Conservation (phyloP, 2,797 vertebrate genomes). For the Botia kubotai region DNA sequence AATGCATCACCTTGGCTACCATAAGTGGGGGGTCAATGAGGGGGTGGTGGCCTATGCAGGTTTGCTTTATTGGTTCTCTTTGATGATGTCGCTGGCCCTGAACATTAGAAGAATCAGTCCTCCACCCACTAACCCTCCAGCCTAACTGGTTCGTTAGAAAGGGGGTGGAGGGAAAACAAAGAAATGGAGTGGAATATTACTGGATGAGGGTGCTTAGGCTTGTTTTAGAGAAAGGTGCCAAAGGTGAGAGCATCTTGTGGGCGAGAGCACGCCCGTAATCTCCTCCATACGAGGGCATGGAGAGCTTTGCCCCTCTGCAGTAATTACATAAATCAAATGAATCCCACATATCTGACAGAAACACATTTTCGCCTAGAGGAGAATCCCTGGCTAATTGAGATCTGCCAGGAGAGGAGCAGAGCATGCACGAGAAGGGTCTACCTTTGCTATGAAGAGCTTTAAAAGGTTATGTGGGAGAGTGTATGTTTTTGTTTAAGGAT, state of each 20-base stretch:
- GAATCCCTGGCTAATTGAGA: constrained; percentile 85
- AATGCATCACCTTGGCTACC: constrained; percentile 74
- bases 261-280: constrained; percentile 82
- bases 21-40: constrained; percentile 73
- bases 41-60: constrained; percentile 64
- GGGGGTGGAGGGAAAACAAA: constrained; percentile 59
- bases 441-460: constrained; percentile 76
- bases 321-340: constrained; percentile 86
- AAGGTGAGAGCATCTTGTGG: constrained; percentile 84
- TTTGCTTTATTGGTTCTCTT: constrained; percentile 72
- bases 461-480: constrained; percentile 63
- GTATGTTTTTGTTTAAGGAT: constrained; percentile 54
- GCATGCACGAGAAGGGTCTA: constrained; percentile 75
- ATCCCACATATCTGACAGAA: constrained; percentile 85
- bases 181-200: constrained; percentile 63
- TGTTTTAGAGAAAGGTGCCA: constrained; percentile 78
- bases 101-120: constrained; percentile 79
- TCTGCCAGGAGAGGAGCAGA: constrained; percentile 77
- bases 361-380: constrained; percentile 86
- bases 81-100: constrained; percentile 71
- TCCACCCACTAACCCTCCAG: constrained; percentile 76
- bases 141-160: constrained; percentile 73
- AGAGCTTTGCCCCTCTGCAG: constrained; percentile 68
- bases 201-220: constrained; percentile 67
- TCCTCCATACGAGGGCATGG: constrained; percentile 79